These are phyloP conservation scores for Myotis daubentonii DNA, from an alignment of 2,797 vertebrate species.

Conservation along the genomic window DNA sequence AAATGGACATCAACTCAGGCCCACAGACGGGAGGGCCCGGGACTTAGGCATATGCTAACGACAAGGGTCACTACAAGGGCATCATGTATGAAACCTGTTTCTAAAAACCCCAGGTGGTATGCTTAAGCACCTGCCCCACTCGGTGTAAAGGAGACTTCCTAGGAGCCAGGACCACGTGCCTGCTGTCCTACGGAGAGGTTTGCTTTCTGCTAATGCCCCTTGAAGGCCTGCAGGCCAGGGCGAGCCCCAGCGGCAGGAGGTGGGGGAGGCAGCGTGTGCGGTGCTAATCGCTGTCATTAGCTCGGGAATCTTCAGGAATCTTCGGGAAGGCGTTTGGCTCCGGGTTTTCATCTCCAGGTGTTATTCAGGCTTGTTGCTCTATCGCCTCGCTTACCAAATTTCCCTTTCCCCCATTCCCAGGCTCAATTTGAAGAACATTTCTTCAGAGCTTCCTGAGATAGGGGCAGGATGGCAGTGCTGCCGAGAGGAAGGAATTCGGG, in stretches of 20 bases:
- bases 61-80: background rate
- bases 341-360: constrained; percentile 66
- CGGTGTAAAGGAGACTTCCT: background rate
- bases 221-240: background rate
- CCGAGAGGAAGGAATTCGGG: constrained; percentile 64
- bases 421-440: constrained; percentile 68
- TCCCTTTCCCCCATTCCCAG: constrained; percentile 60
- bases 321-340: background rate
- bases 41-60: too few species aligned
- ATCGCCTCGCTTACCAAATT: constrained; percentile 64
- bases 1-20: too few species aligned
- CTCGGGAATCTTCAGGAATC: constrained; percentile 37
- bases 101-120: background rate
- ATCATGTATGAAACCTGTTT: background rate
- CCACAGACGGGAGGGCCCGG: too few species aligned
- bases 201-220: background rate
- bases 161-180: too few species aligned
- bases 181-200: too few species aligned
- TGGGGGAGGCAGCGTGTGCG: background rate
- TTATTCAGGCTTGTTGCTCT: constrained; percentile 52
- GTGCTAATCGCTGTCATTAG: constrained; percentile 53
- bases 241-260: background rate
- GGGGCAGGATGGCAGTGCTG: constrained; percentile 28
- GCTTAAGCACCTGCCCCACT: background rate
- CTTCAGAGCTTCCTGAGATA: constrained; percentile 57